Evolutionary conservation across 1,140 invertebrate genomes (phyloP).

Genomic region (Cylas formicarius): DNA sequence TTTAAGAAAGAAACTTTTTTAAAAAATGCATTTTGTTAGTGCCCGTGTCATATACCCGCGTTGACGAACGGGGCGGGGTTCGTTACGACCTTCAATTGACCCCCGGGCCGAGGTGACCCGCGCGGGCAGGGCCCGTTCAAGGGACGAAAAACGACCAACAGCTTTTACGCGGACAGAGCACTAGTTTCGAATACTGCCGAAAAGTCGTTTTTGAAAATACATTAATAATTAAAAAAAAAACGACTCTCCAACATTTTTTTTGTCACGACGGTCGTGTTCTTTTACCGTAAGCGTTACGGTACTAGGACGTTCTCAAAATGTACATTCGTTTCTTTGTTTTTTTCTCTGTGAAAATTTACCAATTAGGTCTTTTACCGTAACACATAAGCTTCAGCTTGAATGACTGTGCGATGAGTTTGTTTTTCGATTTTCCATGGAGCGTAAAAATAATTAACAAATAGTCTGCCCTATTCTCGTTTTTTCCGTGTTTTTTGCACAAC

Average conservation of each 20-base stretch:
- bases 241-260: not conserved
- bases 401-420: conserved; percentile 16
- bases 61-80: no score
- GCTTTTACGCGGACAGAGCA: no score
- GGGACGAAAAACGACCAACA: no score
- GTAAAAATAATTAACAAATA: no score
- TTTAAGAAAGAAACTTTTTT: no score
- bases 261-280: not conserved
- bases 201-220: no score
- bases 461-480: conserved; percentile 1
- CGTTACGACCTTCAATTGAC: no score
- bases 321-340: conserved; percentile 15
- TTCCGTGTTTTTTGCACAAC: conserved; percentile 9
- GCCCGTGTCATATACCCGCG: no score
- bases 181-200: no score
- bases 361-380: conserved; percentile 18
- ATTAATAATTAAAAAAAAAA: not conserved
- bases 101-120: no score
- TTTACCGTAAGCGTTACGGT: not conserved
- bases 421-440: conserved; percentile 12
- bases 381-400: conserved; percentile 25
- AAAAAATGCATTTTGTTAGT: no score
- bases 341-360: conserved; percentile 12
- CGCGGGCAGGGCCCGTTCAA: no score
- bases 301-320: conserved; percentile 7